Evolutionary conservation across 92 coral and sea anemone species (phyloP), one percentile per base, ranked within the genome.

Genomic region (Parazoanthus atlanticus): DNA sequence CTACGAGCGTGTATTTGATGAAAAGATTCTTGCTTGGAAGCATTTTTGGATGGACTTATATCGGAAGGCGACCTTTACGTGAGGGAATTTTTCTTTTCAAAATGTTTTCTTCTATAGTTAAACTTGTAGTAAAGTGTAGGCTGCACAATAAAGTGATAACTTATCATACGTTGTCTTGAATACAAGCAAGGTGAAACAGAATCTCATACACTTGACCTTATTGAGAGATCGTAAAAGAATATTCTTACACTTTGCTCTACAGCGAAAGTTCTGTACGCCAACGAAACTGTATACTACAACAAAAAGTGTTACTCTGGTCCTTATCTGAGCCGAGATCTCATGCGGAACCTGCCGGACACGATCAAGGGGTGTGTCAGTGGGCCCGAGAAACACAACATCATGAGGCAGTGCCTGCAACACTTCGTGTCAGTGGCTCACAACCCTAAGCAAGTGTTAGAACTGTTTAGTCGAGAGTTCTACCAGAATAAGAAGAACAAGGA

Each of bases 401-500:
- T 95, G 96, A 92, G 99, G 19, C 92, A 95, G 65, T 97, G 99
- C 80, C 95, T 97, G 91, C 99, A 97, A 91, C 94, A 91, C 81
- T 89, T 97, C 76, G 97, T 97, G 61, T 93, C 98, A 9, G 90
- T 96, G 52, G 95, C 96, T 23, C 88, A 93, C 52, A 97, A 95
- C 85, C 99, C 99, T 17, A 97, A 95, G 86, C 98, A 95, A 80
- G 98, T 97, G 29, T 93, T 97, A 29, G 99, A 97, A 79, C 91
- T 97, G 81, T 95, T 97, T 79, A 93, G 98, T 81, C 98, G 97
- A 47, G 99, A 97, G 90, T 97, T 97, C 86, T 97, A 97, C 88
- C 99, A 97, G 93, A 97, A 94, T 86, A 97, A 97, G 91, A 97
- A 95, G 91, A 96, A 97, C 91, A 92, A 90, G 85, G 99, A 97